These are phyloP conservation scores for Ptilonorhynchus violaceus DNA, from an alignment of 2,113 vertebrate genomes.

Conservation along the genomic window DNA sequence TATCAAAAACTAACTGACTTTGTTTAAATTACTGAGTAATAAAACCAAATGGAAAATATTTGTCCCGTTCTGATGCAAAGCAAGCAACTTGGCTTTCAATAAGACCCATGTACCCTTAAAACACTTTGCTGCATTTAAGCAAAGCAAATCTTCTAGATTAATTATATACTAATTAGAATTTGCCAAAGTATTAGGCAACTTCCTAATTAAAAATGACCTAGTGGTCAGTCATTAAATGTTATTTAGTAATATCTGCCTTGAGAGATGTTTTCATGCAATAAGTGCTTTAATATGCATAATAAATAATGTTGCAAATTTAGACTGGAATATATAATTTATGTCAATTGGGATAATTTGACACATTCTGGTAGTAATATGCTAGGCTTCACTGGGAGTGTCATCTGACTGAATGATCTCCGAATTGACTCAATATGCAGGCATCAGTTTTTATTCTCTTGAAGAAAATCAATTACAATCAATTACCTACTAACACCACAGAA, in stretches of 20 bases:
- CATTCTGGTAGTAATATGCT: not conserved
- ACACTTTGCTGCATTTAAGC: not conserved
- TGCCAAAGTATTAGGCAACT: not conserved
- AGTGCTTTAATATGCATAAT: not conserved
- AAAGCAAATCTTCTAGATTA: not conserved
- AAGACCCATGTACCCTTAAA: not conserved
- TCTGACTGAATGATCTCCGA: not conserved
- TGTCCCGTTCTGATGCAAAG: not conserved
- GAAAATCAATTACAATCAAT: not conserved
- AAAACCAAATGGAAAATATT: not conserved
- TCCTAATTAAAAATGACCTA: not conserved
- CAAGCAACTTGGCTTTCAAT: not conserved
- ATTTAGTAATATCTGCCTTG: not conserved
- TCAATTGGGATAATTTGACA: not conserved
- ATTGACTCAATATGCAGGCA: not conserved
- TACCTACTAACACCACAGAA: not conserved
- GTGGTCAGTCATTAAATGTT: not conserved
- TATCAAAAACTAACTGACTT: not conserved
- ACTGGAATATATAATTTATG: not conserved
- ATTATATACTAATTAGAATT: not conserved
- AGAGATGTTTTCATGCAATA: not conserved
- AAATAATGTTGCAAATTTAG: not conserved
- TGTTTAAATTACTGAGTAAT: not conserved
- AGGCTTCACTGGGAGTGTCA: not conserved
- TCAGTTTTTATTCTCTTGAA: not conserved